Evolutionary conservation across 2,797 vertebrate species (phyloP).

Genomic region (Sciurus carolinensis): DNA sequence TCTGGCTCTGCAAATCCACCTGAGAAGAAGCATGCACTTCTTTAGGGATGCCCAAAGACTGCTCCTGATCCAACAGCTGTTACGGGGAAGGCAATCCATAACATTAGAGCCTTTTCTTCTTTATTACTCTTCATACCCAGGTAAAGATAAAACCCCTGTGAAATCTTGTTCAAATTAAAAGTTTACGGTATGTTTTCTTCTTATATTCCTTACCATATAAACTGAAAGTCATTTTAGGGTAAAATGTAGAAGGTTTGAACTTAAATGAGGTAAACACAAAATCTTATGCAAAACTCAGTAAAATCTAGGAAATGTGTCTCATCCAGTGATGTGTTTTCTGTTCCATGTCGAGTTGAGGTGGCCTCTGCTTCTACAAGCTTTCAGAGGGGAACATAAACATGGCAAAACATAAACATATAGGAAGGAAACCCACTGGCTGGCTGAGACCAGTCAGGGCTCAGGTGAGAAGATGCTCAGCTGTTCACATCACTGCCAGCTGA

Average conservation of each 20-base stretch:
- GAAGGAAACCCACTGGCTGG: neutral
- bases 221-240: neutral
- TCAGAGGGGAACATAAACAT: neutral
- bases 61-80: neutral
- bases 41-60: neutral
- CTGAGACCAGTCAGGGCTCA: neutral
- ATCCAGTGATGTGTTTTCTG: neutral
- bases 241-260: neutral
- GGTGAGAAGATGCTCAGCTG: neutral
- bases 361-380: neutral
- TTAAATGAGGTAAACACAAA: neutral
- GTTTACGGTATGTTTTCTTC: neutral
- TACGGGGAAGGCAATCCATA: neutral
- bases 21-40: neutral
- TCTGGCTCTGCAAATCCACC: neutral
- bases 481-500: neutral
- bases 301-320: neutral
- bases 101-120: neutral
- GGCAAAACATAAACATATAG: neutral
- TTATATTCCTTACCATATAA: neutral
- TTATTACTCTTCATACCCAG: neutral
- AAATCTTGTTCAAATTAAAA: neutral
- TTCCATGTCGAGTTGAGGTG: neutral
- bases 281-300: neutral
- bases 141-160: neutral